Percentiles rank a stretch among this genome's conserved stretches.
Evolutionary conservation across 2,888 invertebrate genomes (phyloP).

Genomic region (Mesochorus sp.): DNA sequence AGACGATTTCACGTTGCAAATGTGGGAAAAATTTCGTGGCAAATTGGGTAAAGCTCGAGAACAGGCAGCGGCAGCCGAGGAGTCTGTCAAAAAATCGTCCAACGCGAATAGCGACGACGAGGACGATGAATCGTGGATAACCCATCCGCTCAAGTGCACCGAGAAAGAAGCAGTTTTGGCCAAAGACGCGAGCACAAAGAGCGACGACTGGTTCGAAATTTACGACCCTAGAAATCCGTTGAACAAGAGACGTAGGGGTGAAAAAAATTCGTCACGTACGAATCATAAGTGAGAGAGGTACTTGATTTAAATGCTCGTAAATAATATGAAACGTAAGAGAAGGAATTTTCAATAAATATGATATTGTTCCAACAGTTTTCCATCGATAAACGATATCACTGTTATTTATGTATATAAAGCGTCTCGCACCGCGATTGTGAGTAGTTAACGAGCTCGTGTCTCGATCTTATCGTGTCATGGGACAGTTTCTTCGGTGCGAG

Average conservation of each 20-base stretch:
- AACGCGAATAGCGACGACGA: slow-evolving; percentile 77
- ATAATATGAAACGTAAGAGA: slow-evolving; percentile 6
- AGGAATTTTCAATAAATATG: background rate
- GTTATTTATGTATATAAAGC: no score
- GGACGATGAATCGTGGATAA: slow-evolving; percentile 83
- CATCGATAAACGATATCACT: no score
- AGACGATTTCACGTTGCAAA: slow-evolving; percentile 90
- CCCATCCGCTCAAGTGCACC: slow-evolving; percentile 87
- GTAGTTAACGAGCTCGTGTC: slow-evolving; percentile 2
- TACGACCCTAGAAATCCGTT: slow-evolving; percentile 97
- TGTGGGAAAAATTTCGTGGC: slow-evolving; percentile 92
- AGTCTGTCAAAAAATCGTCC: background rate
- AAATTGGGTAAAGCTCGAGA: slow-evolving; percentile 89
- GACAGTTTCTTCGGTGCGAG: slow-evolving; percentile 15
- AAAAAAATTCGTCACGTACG: slow-evolving; percentile 62
- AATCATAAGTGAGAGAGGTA: slow-evolving; percentile 44
- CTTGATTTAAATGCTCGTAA: slow-evolving; percentile 19
- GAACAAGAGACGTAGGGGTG: slow-evolving; percentile 93
- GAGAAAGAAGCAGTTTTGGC: slow-evolving; percentile 89
- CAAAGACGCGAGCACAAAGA: slow-evolving; percentile 95
- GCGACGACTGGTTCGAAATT: slow-evolving; percentile 98
- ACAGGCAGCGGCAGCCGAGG: slow-evolving; percentile 75
- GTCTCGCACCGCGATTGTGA: no score
- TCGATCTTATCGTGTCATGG: slow-evolving; percentile 16
- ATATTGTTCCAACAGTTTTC: no score